Base-by-base conservation (phyloP, 2,113 vertebrate species). In the Dinomys branickii region DNA sequence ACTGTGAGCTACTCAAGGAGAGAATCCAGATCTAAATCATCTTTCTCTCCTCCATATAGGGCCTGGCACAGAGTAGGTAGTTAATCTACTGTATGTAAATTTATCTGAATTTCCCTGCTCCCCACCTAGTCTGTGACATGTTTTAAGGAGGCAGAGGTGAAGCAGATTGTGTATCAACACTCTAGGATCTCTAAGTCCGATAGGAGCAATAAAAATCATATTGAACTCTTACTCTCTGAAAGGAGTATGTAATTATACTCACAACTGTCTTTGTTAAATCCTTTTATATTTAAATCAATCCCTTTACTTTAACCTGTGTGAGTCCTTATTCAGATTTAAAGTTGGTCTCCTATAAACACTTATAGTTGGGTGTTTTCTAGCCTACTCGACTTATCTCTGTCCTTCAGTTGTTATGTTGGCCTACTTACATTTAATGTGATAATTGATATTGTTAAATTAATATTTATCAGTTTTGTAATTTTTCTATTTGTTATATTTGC, bases 271-370 rank as follows among this genome's bases (percentile, higher is more conserved):
- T 82, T 65, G 4, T 75, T 7, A 58, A 28, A 59, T 63, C 2
- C 6, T 91, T 88, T 87, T 91, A 20, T 58, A 13, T 63, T 92
- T 83, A 59, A 80, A 3, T 85, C 26, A 38, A 59, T 88, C 38
- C 1, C 35, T 73, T 88, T 94, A 63, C 38, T 73, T 91, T 87
- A 88, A 80, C 3, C 26, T 83, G 30, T 90, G 26, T 58, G 28
- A 73, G 5, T 73, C 24, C 83, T 90, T 63, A 73, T 85, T 91
- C 56, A 85, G 75, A 94, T 85, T 85, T 96, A 59, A 82, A 11
- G 41, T 59, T 5, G 16, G 1, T 54, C 65, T 92, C 56, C 52
- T 91, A 2, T 67, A 94, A 30, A 38, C 8, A 11, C 67, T 85
- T 52, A 38, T 41, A 82, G 26, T 19, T 88, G 41, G 19, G 22